Conservation (phyloP, 2,113 vertebrate genomes). For the Aegypius monachus region DNA sequence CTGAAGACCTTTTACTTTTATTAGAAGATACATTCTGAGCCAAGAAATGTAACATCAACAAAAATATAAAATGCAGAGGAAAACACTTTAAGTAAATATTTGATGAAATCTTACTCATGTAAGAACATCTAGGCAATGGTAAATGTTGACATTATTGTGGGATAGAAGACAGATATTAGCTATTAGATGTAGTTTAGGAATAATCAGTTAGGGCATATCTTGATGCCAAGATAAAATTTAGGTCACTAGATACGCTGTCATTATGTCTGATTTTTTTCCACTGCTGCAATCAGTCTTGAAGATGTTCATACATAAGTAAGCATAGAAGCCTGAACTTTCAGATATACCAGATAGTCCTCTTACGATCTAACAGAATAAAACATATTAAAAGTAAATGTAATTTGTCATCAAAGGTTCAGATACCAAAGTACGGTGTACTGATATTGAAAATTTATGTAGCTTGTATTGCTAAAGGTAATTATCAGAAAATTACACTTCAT, state of each 20-base stretch:
- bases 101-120: background rate
- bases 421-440: background rate
- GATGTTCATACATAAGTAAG: background rate
- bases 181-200: background rate
- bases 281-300: background rate
- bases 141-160: background rate
- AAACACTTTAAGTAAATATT: background rate
- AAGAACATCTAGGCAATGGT: background rate
- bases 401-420: background rate
- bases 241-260: background rate
- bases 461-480: background rate
- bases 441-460: background rate
- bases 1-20: background rate
- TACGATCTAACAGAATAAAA: background rate
- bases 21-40: background rate
- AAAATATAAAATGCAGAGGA: background rate
- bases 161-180: background rate
- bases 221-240: background rate
- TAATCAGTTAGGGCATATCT: background rate
- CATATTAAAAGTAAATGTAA: background rate
- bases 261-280: background rate
- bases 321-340: background rate
- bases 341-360: background rate
- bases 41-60: background rate
- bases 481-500: background rate